Conservation (phyloP, 1,140 invertebrate genomes). For the Scaptomyza graminum region DNA sequence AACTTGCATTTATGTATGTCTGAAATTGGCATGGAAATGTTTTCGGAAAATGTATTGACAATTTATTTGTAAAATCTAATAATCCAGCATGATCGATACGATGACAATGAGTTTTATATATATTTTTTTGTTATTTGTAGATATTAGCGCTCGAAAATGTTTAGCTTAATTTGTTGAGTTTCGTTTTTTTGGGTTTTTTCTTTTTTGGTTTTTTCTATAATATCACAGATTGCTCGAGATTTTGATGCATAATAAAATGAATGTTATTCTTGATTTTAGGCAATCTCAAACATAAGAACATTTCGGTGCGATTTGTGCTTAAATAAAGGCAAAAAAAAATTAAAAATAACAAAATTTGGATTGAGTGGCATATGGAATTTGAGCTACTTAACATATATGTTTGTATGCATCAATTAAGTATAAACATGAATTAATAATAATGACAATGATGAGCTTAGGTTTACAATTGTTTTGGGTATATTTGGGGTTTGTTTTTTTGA, state of each 20-base stretch:
- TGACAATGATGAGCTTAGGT: slow-evolving; percentile 25
- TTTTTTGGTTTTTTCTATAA: slow-evolving; percentile 64
- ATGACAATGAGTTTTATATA: slow-evolving; percentile 29
- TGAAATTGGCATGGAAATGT: slow-evolving; percentile 13
- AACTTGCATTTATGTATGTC: slow-evolving; percentile 35
- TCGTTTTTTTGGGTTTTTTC: slow-evolving; percentile 38
- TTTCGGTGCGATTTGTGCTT: slow-evolving; percentile 27
- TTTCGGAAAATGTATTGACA: slow-evolving; percentile 21
- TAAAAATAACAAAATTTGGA: slow-evolving; percentile 27
- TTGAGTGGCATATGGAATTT: slow-evolving; percentile 49
- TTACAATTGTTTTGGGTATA: slow-evolving; percentile 31
- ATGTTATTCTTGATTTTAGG: slow-evolving; percentile 58
- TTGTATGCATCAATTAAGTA: slow-evolving; percentile 26
- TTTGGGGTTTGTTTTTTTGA: neutral
- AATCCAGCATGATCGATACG: slow-evolving; percentile 25
- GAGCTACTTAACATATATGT: slow-evolving; percentile 48
- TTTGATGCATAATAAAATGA: slow-evolving; percentile 66
- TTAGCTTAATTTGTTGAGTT: slow-evolving; percentile 50
- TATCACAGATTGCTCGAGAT: slow-evolving; percentile 84
- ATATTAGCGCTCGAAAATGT: slow-evolving; percentile 39
- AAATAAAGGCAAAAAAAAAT: neutral
- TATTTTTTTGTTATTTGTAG: slow-evolving; percentile 18
- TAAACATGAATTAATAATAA: slow-evolving; percentile 60
- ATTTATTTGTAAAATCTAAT: slow-evolving; percentile 14
- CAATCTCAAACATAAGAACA: slow-evolving; percentile 65